phyloP scores from a whole-genome alignment of 2,113 vertebrate species.

The Microcebus lehilahytsara region DNA sequence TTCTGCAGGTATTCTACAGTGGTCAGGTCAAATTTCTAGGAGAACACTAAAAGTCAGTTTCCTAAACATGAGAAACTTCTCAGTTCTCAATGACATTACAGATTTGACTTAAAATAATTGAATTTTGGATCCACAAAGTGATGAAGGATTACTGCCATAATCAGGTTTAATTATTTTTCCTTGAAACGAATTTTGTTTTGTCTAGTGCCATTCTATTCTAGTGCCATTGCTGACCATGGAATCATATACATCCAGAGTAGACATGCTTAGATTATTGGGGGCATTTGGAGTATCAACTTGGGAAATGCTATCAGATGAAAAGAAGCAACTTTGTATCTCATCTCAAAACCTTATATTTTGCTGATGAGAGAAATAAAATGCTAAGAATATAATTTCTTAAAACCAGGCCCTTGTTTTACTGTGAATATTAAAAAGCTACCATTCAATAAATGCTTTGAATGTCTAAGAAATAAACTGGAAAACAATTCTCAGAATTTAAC shows the following conservation, averaged over 20 bases:
- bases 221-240: background rate
- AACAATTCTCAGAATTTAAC: background rate
- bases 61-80: background rate
- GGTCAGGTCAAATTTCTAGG: background rate
- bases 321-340: background rate
- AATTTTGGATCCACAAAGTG: background rate
- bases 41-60: background rate
- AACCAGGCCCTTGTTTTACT: background rate
- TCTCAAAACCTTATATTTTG: background rate
- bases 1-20: background rate
- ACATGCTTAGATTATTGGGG: background rate
- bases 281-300: background rate
- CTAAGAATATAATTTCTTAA: constrained; percentile 28
- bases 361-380: background rate
- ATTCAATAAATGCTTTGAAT: background rate
- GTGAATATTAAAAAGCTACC: background rate
- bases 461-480: background rate
- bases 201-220: background rate
- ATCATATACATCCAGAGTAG: background rate
- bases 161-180: constrained; percentile 14
- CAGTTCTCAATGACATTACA: background rate
- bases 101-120: background rate
- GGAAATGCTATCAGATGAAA: background rate
- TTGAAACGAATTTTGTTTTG: background rate
- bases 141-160: background rate